These are phyloP conservation scores for Solea solea DNA, from an alignment of 2,113 vertebrate species.

Conservation along the genomic window DNA sequence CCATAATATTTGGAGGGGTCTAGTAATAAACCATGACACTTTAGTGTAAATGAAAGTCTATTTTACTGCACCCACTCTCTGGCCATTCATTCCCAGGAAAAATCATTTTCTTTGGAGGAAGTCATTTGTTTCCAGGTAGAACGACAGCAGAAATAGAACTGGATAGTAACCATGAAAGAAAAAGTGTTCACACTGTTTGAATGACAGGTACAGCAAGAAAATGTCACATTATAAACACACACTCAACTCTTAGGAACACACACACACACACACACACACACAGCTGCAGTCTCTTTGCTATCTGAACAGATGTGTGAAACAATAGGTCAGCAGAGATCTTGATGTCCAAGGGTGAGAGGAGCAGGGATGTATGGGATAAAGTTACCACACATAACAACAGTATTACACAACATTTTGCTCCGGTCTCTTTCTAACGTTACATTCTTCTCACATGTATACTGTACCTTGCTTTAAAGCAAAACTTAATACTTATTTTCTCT, in stretches of 20 bases:
- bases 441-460: too few relatives aligned
- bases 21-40: neutral
- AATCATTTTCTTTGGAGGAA: constrained; percentile 5
- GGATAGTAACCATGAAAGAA: neutral
- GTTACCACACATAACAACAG: constrained; percentile 10
- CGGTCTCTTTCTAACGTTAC: neutral
- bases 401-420: neutral
- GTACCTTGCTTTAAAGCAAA: too few relatives aligned
- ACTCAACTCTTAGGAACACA: too few relatives aligned
- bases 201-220: constrained; percentile 3
- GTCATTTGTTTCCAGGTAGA: constrained; percentile 35
- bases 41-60: constrained; percentile 13
- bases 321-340: constrained; percentile 34
- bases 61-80: neutral
- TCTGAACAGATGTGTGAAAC: constrained; percentile 49
- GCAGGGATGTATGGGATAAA: constrained; percentile 1
- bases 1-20: constrained; percentile 33
- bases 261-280: too few relatives aligned
- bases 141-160: constrained; percentile 5
- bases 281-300: constrained; percentile 47
- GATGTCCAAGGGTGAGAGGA: constrained; percentile 19
- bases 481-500: too few relatives aligned
- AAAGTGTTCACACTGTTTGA: neutral
- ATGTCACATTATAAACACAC: too few relatives aligned
- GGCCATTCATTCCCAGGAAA: constrained; percentile 16